phyloP scores from a whole-genome alignment of 2,888 invertebrate genomes.

The Hartigia nigra region DNA sequence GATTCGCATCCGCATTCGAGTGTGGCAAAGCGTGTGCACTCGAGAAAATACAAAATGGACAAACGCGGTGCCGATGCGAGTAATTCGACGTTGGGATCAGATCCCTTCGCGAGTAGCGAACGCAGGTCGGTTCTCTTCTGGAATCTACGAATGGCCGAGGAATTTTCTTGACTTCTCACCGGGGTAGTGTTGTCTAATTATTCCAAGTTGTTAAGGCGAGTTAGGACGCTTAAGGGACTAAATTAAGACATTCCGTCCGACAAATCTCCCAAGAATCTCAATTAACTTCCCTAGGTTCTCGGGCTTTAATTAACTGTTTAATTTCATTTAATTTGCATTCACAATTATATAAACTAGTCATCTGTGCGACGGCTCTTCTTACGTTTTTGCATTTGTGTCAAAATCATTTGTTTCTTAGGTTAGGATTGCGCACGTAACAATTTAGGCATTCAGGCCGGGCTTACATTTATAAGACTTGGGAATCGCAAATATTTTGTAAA shows the following conservation, averaged over 20 bases:
- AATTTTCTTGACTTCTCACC: constrained; percentile 11
- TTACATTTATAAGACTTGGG: neutral
- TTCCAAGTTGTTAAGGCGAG: constrained; percentile 66
- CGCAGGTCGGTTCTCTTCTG: neutral
- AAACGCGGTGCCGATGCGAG: neutral
- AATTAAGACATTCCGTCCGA: constrained; percentile 67
- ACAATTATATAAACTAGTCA: constrained; percentile 47
- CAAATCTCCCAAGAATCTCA: constrained; percentile 67
- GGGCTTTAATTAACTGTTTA: constrained; percentile 65
- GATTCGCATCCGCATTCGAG: neutral
- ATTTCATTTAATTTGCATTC: constrained; percentile 64
- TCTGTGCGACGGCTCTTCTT: neutral
- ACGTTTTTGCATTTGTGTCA: neutral
- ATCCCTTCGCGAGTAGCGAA: neutral
- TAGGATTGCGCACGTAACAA: neutral
- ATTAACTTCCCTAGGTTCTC: constrained; percentile 57
- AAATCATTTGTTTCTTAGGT: neutral
- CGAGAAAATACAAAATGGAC: neutral
- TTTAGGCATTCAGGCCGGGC: no score
- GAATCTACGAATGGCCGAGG: neutral
- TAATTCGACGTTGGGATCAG: neutral
- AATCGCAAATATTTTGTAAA: neutral
- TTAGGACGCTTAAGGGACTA: constrained; percentile 66
- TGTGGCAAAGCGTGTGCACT: neutral
- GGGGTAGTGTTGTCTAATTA: constrained; percentile 63